These are phyloP conservation scores for Podotricha telesiphe DNA, from an alignment of 2,888 invertebrate genomes.

Conservation along the genomic window DNA sequence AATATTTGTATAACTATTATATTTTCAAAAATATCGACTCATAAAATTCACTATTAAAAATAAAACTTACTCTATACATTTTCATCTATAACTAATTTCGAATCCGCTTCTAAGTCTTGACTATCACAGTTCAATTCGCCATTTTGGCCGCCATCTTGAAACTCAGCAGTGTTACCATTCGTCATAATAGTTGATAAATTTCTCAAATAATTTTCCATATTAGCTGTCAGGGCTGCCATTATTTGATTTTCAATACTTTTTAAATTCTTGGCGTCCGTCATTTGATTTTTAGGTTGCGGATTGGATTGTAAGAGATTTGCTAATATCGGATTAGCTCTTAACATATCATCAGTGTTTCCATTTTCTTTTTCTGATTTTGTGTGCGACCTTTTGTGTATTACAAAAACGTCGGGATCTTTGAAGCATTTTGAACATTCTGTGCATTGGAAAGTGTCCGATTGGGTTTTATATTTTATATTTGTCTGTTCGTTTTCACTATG, in stretches of 20 bases:
- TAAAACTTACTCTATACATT: constrained; percentile 40
- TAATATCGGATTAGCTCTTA: constrained; percentile 71
- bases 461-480: constrained; percentile 19
- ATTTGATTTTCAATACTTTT: constrained; percentile 64
- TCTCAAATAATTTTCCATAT: constrained; percentile 67
- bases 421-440: constrained; percentile 72
- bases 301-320: constrained; percentile 64
- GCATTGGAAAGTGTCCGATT: constrained; percentile 59
- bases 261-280: constrained; percentile 53
- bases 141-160: constrained; percentile 34
- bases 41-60: background rate
- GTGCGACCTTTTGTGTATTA: constrained; percentile 66
- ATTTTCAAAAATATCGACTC: no score
- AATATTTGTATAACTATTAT: no score
- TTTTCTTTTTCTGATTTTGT: constrained; percentile 58
- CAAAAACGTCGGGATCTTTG: constrained; percentile 74
- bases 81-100: constrained; percentile 61
- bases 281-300: constrained; percentile 46
- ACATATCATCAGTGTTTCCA: constrained; percentile 55
- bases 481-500: background rate
- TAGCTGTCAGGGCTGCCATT: constrained; percentile 63
- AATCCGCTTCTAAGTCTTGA: constrained; percentile 56
- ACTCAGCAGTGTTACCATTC: constrained; percentile 35
- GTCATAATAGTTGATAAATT: constrained; percentile 55
- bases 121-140: constrained; percentile 47